A percentile compares a stretch with the other conserved stretches of the same genome.
phyloP scores from a whole-genome alignment of 2,888 invertebrate species.

The Drosophila gaucha region DNA sequence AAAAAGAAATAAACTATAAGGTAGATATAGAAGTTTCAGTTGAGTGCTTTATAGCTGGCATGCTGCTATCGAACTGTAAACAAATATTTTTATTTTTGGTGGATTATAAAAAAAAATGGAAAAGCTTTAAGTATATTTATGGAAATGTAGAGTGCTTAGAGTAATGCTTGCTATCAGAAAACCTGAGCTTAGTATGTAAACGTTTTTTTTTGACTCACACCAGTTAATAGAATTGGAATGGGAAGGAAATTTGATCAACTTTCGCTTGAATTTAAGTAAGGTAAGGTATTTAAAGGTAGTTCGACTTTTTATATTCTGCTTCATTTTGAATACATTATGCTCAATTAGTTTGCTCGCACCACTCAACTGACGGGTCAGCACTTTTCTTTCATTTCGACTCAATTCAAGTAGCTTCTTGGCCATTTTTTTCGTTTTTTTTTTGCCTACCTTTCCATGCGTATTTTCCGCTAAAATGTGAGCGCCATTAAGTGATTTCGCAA shows the following conservation, averaged over 20 bases:
- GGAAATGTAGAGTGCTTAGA: not conserved
- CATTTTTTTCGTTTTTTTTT: slow-evolving; percentile 9
- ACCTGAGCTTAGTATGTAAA: not conserved
- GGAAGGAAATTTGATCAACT: not conserved
- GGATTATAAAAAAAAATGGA: not conserved
- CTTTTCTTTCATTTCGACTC: slow-evolving; percentile 41
- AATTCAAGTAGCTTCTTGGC: slow-evolving; percentile 44
- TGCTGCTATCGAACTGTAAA: slow-evolving; percentile 8
- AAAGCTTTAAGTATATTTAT: not conserved
- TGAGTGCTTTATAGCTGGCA: slow-evolving; percentile 14
- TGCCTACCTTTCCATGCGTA: not conserved
- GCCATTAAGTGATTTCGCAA: slow-evolving; percentile 65
- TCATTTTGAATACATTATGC: slow-evolving; percentile 43
- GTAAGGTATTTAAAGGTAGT: not conserved
- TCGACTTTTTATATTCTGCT: slow-evolving; percentile 3
- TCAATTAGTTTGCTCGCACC: slow-evolving; percentile 40
- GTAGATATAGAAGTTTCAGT: not conserved
- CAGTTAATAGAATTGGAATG: no score
- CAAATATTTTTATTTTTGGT: not conserved
- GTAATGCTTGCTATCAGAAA: not conserved
- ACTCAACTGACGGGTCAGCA: slow-evolving; percentile 51
- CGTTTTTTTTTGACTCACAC: not conserved
- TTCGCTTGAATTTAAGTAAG: not conserved
- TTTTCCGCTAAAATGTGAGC: slow-evolving; percentile 28
- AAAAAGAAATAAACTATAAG: slow-evolving; percentile 4